A percentile compares a stretch with the other conserved stretches of the same genome.
Evolutionary conservation across 2,797 vertebrate species (phyloP).

Genomic region (Cuculus canorus): DNA sequence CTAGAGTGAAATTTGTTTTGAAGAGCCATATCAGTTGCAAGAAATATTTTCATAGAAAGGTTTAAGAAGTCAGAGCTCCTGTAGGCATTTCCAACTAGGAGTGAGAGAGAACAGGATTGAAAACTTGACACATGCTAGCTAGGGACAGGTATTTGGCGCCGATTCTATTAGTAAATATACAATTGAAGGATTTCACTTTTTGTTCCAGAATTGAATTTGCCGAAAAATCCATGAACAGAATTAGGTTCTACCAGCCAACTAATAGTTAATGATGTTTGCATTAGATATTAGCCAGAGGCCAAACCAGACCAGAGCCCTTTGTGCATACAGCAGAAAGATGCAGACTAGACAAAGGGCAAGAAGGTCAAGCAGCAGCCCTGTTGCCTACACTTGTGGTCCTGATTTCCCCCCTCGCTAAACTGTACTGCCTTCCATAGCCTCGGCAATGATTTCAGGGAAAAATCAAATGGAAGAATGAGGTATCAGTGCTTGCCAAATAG

Average conservation of each 20-base stretch:
- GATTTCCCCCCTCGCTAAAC: neutral
- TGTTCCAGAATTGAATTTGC: neutral
- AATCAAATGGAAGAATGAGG: neutral
- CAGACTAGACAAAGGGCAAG: neutral
- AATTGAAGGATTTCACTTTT: neutral
- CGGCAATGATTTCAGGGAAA: neutral
- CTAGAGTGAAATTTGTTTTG: neutral
- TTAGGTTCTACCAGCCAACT: neutral
- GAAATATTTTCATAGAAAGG: neutral
- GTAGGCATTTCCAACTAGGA: neutral
- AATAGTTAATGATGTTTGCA: neutral
- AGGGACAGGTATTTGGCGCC: neutral
- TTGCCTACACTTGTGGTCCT: neutral
- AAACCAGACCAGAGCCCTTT: neutral
- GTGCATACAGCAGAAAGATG: neutral
- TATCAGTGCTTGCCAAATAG: neutral
- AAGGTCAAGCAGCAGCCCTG: neutral
- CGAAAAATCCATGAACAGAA: neutral
- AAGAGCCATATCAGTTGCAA: neutral
- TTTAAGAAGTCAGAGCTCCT: neutral
- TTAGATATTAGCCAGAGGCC: neutral
- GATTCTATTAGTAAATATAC: neutral
- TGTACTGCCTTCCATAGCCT: rapidly evolving
- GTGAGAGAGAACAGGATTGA: neutral
- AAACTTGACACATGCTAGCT: neutral